phyloP scores from a whole-genome alignment of 2,888 invertebrate genomes.

The Mythimna vitellina region DNA sequence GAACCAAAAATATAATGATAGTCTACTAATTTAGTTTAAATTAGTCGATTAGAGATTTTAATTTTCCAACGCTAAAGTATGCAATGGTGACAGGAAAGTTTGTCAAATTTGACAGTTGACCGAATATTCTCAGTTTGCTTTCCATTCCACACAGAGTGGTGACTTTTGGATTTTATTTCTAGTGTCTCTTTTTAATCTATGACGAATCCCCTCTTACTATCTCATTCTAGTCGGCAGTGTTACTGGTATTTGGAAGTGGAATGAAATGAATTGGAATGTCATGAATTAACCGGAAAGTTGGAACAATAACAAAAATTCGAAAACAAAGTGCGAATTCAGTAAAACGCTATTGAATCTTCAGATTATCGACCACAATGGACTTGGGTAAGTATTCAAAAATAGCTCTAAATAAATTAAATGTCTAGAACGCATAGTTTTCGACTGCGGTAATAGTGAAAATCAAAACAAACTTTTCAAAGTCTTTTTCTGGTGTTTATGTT shows the following conservation, averaged over 20 bases:
- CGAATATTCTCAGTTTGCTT: not conserved
- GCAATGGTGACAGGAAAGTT: not conserved
- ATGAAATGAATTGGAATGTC: conserved; percentile 7
- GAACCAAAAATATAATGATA: no score
- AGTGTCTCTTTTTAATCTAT: conserved; percentile 24
- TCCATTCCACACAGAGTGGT: not conserved
- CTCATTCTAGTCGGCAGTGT: not conserved
- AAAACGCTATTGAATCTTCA: not conserved
- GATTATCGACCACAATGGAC: conserved; percentile 20
- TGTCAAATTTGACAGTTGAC: not conserved
- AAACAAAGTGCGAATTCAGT: conserved; percentile 28
- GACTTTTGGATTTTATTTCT: not conserved
- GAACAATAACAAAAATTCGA: conserved; percentile 6
- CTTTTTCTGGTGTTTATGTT: not conserved
- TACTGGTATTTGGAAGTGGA: not conserved
- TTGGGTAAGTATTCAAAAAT: conserved; percentile 30
- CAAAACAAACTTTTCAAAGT: conserved; percentile 2
- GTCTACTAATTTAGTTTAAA: no score
- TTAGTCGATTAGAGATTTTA: no score
- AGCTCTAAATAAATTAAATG: no score
- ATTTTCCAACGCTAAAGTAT: no score
- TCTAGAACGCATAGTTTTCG: no score
- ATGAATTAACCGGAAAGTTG: conserved; percentile 22
- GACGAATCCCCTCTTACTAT: not conserved
- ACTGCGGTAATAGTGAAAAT: not conserved